Percentiles rank a stretch among this genome's conserved stretches.
Evolutionary conservation across 2,888 invertebrate species (phyloP).

Genomic region (Noctua janthina): DNA sequence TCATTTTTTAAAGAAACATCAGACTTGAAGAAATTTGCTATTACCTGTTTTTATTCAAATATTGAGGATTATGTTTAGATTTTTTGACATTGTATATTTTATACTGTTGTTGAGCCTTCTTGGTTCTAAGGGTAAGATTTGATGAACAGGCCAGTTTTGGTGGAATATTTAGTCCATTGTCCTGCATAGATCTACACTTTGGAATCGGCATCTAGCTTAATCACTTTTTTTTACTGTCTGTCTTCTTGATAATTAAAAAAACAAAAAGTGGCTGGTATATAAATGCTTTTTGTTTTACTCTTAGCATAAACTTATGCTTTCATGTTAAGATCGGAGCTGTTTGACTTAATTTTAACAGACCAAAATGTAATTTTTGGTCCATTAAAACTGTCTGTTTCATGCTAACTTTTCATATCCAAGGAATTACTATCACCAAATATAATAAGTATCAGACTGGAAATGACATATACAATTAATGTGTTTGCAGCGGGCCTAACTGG

Average conservation of each 20-base stretch:
- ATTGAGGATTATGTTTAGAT: background rate
- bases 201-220: background rate
- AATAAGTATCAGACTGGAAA: background rate
- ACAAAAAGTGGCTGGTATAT: background rate
- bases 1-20: background rate
- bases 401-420: too few relatives aligned
- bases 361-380: too few relatives aligned
- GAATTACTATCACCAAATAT: too few relatives aligned
- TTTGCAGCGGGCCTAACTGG: constrained; percentile 77
- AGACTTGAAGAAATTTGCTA: background rate
- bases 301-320: too few relatives aligned
- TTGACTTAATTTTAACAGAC: too few relatives aligned
- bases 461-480: background rate
- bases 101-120: background rate
- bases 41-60: background rate
- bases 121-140: background rate
- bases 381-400: too few relatives aligned
- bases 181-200: background rate
- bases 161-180: background rate
- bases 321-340: too few relatives aligned
- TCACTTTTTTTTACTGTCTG: background rate
- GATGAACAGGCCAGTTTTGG: background rate
- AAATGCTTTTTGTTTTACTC: background rate
- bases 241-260: background rate
- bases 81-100: too few relatives aligned